Evolutionary conservation across 1,140 invertebrate genomes (phyloP), one percentile per base, ranked within the genome.

Genomic region (Ceratina japonica): DNA sequence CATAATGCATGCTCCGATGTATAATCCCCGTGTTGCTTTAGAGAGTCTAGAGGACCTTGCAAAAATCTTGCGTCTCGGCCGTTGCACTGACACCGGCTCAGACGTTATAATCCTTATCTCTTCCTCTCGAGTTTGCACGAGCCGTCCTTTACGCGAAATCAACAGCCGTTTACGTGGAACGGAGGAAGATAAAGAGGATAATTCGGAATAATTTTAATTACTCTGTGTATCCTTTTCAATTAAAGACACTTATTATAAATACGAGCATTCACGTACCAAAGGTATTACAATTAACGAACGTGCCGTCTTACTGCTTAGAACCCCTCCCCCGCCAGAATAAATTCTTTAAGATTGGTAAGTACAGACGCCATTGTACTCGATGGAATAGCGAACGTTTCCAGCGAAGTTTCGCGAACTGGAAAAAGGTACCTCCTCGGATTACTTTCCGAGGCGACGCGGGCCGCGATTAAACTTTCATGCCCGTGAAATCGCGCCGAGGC

Each of bases 401-500:
- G 20, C 71, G 27, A 68, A 59, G 52, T 61, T 75, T 54, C 63
- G 4, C 24, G 62, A 24, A 77, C 54, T 18, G 31, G 64, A 37
- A 52, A 80, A 76, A 61, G 66, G 59, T 73, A 63, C 44, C 27
- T 52, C 51, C 49, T 44, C 70, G 49, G 72, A 73, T 75, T 84
- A 69, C 78, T 71, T 83, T 80, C n/a, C 16, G 27, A 59, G 81
- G 56, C 66, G 69, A 52, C 75, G 77, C 64, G 27, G 68, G 22
- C 51, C 12, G n/a, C 65, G 69, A 64, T 85, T 72, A 86, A 85
- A 86, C 52, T 85, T 86, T 84, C 76, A 81, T 79, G 80, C 7
- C 20, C 44, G 63, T 61, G 72, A 77, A 82, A 80, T 84, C 73
- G 80, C 52, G 68, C 37, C 70, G 81, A 66, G 64, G 66, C 75